phyloP scores from a whole-genome alignment of 2,888 invertebrate species.

The Synergus umbraculus region DNA sequence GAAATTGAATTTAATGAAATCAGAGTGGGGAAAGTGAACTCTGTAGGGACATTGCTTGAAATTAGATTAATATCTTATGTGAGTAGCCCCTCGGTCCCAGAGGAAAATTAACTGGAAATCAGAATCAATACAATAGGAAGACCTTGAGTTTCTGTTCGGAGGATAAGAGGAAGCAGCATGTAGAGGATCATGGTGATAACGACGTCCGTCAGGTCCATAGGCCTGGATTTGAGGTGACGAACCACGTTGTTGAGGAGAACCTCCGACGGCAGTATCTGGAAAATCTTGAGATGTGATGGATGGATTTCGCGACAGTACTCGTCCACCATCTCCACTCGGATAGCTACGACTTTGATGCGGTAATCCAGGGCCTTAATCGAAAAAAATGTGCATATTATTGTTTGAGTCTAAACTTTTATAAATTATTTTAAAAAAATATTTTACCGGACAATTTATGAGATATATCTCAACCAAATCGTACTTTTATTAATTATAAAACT shows the following conservation, averaged over 20 bases:
- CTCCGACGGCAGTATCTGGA: conserved; percentile 82
- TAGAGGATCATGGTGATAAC: conserved; percentile 67
- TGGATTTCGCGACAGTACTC: conserved; percentile 83
- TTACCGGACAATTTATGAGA: too few relatives aligned
- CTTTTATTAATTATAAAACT: too few relatives aligned
- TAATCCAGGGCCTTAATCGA: conserved; percentile 45
- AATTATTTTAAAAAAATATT: too few relatives aligned
- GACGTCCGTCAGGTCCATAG: conserved; percentile 88
- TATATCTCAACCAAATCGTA: too few relatives aligned
- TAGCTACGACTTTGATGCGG: conserved; percentile 84
- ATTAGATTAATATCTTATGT: too few relatives aligned
- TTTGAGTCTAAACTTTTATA: too few relatives aligned
- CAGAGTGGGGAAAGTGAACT: too few relatives aligned
- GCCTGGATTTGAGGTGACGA: conserved; percentile 91
- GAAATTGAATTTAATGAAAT: too few relatives aligned
- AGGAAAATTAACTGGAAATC: not conserved
- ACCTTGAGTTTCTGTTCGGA: conserved; percentile 72
- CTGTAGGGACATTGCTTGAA: too few relatives aligned
- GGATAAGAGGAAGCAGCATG: conserved; percentile 73
- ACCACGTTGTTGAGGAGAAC: conserved; percentile 79
- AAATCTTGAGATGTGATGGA: conserved; percentile 91
- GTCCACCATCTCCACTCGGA: conserved; percentile 70
- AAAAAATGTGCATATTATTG: not conserved
- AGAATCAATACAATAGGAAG: not conserved
- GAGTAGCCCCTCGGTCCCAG: too few relatives aligned